Percentiles rank a stretch among this genome's conserved stretches.
Evolutionary conservation across 2,113 vertebrate genomes (phyloP).

Genomic region (Gobius niger): DNA sequence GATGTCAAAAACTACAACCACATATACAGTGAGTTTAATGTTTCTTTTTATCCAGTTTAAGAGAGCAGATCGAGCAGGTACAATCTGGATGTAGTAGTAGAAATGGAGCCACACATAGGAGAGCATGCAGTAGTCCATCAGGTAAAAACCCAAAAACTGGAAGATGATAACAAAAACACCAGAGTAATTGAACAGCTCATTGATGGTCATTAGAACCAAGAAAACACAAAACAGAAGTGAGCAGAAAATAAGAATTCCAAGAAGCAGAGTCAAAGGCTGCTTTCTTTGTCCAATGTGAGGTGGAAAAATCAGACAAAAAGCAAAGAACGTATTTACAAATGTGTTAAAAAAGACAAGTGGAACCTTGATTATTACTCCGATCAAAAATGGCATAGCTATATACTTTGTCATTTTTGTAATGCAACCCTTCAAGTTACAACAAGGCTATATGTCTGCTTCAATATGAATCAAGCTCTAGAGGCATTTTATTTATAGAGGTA

Average conservation of each 20-base stretch:
- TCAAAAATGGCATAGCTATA: not conserved
- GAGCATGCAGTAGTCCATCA: constrained; percentile 18
- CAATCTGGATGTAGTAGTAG: constrained; percentile 50
- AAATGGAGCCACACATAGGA: constrained; percentile 47
- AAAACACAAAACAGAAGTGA: constrained; percentile 6
- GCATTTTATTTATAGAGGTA: not conserved
- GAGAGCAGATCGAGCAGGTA: constrained; percentile 18
- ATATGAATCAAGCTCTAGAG: not conserved
- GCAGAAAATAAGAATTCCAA: constrained; percentile 36
- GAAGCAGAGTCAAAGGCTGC: constrained; percentile 50
- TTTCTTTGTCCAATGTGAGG: constrained; percentile 11
- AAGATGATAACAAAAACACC: rapidly evolving
- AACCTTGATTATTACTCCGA: constrained; percentile 17
- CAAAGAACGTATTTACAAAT: constrained; percentile 44
- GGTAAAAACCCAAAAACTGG: rapidly evolving
- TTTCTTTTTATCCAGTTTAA: constrained; percentile 53
- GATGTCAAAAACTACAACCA: not conserved
- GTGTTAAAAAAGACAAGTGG: constrained; percentile 16
- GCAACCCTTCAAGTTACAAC: not conserved
- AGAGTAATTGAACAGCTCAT: not conserved
- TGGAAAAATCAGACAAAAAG: constrained; percentile 36
- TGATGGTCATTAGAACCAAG: not conserved
- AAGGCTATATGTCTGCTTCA: not conserved
- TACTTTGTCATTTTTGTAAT: not conserved
- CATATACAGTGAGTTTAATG: constrained; percentile 36